Percentiles rank a stretch among this genome's conserved stretches.
Evolutionary conservation across 2,113 vertebrate species (phyloP).

Genomic region (Platysteira castanea): DNA sequence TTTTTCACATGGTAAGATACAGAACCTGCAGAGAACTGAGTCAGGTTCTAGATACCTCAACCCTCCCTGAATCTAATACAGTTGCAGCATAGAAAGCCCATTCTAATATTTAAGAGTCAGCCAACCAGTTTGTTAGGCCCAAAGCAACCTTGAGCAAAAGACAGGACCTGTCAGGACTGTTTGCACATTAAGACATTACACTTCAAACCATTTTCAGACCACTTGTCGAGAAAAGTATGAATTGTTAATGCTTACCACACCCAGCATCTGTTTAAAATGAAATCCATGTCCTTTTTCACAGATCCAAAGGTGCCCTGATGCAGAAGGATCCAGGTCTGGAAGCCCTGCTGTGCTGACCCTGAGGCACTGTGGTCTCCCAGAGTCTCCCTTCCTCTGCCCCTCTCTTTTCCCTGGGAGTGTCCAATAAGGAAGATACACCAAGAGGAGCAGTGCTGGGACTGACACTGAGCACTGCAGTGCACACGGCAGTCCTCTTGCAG

Average conservation of each 20-base stretch:
- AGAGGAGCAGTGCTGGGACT: neutral
- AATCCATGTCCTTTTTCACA: accelerated
- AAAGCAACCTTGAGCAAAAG: neutral
- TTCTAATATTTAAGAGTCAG: neutral
- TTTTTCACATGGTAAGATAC: neutral
- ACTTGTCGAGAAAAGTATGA: neutral
- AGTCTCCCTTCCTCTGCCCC: neutral
- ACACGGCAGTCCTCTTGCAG: neutral
- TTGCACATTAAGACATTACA: neutral
- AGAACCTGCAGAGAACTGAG: neutral
- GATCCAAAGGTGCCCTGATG: neutral
- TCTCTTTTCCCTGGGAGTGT: neutral
- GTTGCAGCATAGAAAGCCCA: neutral
- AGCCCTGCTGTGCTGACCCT: neutral
- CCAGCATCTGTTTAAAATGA: neutral
- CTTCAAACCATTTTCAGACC: neutral
- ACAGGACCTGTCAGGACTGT: neutral
- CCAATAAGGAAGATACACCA: neutral
- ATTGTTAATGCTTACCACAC: neutral
- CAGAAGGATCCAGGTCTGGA: neutral
- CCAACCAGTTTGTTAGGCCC: neutral
- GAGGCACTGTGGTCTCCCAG: neutral
- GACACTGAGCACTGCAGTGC: neutral
- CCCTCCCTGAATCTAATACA: neutral
- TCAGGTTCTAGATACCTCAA: neutral